phyloP scores from a whole-genome alignment of 2,113 vertebrate species.

The Malaclemys terrapin region DNA sequence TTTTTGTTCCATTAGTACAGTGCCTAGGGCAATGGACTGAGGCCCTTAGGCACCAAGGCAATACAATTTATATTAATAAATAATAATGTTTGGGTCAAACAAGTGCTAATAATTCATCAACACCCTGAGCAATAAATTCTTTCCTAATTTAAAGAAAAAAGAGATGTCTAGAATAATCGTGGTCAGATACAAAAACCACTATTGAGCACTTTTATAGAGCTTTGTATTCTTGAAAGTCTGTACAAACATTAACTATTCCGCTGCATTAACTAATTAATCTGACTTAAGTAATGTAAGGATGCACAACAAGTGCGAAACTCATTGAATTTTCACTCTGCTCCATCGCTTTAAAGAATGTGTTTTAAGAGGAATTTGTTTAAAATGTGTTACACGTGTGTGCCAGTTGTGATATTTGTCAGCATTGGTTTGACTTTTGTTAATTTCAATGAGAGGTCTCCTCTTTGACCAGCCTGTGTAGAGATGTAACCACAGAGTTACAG shows the following conservation, averaged over 20 bases:
- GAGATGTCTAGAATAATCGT: not conserved
- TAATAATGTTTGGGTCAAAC: not conserved
- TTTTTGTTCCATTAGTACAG: not conserved
- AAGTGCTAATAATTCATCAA: not conserved
- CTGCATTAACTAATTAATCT: not conserved
- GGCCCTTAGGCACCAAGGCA: not conserved
- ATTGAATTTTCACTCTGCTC: not conserved
- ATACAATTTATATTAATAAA: not conserved
- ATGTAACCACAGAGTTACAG: not conserved
- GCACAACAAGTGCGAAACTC: not conserved
- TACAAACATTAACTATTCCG: not conserved
- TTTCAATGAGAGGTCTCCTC: not conserved
- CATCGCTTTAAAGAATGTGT: not conserved
- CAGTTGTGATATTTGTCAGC: not conserved
- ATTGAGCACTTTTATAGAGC: not conserved
- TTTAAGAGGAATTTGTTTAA: not conserved
- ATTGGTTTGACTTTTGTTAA: not conserved
- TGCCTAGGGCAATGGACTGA: accelerated
- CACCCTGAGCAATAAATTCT: not conserved
- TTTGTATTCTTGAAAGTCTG: not conserved
- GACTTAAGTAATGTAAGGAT: not conserved
- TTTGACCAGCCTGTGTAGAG: not conserved
- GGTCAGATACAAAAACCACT: not conserved
- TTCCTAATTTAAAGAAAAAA: not conserved
- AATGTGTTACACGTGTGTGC: not conserved